Evolutionary conservation across 2,113 vertebrate genomes (phyloP), one percentile per base, ranked within the genome.

Genomic region (Riparia riparia): DNA sequence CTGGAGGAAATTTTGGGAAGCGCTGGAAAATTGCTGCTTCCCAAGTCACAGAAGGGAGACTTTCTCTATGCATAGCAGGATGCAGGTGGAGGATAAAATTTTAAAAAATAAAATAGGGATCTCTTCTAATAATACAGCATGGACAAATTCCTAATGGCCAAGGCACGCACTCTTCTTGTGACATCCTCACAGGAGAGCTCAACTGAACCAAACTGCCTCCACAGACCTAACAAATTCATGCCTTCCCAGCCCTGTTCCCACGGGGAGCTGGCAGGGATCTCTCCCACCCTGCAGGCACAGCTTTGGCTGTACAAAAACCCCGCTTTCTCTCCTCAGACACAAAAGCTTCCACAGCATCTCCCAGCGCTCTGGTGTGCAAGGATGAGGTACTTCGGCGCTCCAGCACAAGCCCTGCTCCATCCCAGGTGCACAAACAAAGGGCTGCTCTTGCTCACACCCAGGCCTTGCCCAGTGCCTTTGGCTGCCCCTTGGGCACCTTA

Each of bases 121-220:
- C 16, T 64, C 34, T 76, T 68, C 34, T 49, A 61, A 31, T 39
- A 50, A 68, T 2, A 25, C 34, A 78, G 14, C 2, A 1, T 4
- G 15, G 58, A 56, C 37, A 57, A 63, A 63, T 47, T 65, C 74
- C 65, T 61, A 28, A 71, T 2, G 54, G 70, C 49, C 41, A 68
- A 72, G 81, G 34, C 34, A 60, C 0, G 0, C 5, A 8, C 22
- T 51, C 47, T 39, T n/a, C 71, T 73, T 81, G 42, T 2, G 2
- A 15, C 32, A 42, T 16, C 65, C 63, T 57, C 56, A 49, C 28
- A 24, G 42, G 60, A 82, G 9, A 68, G 28, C 49, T 86, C 57
- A 41, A 3, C 44, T 17, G 58, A 90, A 76, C 49, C 65, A 44
- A 88, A 84, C 9, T 3, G 4, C 19, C 34, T 73, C 25, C 64